Conservation (phyloP, 2,113 vertebrate species). For the Gavialis gangeticus region DNA sequence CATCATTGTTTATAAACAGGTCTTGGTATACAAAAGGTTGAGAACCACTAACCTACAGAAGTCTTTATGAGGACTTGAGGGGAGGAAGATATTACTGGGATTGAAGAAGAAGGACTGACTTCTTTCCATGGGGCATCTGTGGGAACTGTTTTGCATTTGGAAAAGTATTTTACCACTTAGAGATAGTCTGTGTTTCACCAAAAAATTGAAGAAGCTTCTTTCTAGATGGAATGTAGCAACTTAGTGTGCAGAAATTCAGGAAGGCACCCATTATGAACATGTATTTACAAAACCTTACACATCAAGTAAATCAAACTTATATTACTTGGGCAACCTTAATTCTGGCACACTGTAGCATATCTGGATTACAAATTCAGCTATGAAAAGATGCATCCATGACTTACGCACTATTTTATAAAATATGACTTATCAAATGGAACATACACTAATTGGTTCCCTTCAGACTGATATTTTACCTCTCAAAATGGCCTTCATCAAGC, state of each 20-base stretch:
- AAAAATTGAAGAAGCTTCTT: not conserved
- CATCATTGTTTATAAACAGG: too few species aligned
- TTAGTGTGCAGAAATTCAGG: not conserved
- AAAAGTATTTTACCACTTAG: not conserved
- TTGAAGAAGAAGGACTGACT: too few species aligned
- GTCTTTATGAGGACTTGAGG: not conserved
- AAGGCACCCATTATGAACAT: not conserved
- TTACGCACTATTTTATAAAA: not conserved
- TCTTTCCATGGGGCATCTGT: not conserved
- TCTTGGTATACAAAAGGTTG: too few species aligned
- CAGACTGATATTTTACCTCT: not conserved
- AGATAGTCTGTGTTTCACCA: fast-evolving
- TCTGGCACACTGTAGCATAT: not conserved
- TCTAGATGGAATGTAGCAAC: not conserved
- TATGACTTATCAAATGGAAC: not conserved
- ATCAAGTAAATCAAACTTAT: not conserved
- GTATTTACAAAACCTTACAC: not conserved
- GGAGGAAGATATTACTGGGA: not conserved
- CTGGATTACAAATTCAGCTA: not conserved
- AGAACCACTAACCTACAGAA: not conserved
- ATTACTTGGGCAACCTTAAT: not conserved
- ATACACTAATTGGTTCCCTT: not conserved
- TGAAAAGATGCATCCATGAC: not conserved
- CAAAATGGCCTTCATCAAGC: not conserved
- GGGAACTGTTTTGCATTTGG: not conserved